Evolutionary conservation across 53 echinoderm and acorn worm species (phyloP), one percentile per base, ranked within the genome.

Genomic region (Echinarachnius parma): DNA sequence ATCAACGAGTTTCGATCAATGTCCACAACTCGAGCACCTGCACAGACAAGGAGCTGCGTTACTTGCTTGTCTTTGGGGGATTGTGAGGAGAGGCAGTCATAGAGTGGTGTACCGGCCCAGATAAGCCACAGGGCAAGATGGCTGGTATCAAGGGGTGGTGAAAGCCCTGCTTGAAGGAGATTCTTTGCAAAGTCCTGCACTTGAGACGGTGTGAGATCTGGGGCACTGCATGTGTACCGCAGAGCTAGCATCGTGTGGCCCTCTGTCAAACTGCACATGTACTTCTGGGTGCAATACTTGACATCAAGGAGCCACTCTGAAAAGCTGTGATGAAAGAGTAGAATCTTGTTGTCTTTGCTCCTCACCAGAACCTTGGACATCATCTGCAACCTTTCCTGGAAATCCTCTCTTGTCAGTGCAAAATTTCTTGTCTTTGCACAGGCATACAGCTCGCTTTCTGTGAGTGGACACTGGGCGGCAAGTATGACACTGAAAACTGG

Each of bases 241-340:
- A 98, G 59, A 28, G 98, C 98, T 22, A 98, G 75, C 91, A 98
- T 92, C 29, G 98, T 88, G 82, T 98, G 88, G 19, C 98, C 98
- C 71, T 98, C 98, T 30, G 88, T 72, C 48, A 82, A 61, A 60
- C 78, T 88, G 72, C 98, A 98, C 22, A 98, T 80, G 49, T 98
- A 98, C 72, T 92, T 98, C 80, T 85, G 80, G 31, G 98, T 98
- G 61, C 98, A 98, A 60, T 92, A 80, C 71, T 98, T 98, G 18
- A 98, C 92, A 62, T 98, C 98, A 2, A 88, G 86, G n/a, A 98
- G 67, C 98, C 98, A 98, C 76, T 98, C 98, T 8, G 86, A 81
- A 83, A 98, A 98, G 55, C 98, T 98, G 56, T 98, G 77, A 52
- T 98, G 98, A 80, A 98, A 98, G 42, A 98, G 71, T 16, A 88